Percentiles rank a stretch among this genome's conserved stretches.
These are phyloP conservation scores for Diplolepis rosae DNA, from an alignment of 2,888 invertebrate species.

Conservation along the genomic window DNA sequence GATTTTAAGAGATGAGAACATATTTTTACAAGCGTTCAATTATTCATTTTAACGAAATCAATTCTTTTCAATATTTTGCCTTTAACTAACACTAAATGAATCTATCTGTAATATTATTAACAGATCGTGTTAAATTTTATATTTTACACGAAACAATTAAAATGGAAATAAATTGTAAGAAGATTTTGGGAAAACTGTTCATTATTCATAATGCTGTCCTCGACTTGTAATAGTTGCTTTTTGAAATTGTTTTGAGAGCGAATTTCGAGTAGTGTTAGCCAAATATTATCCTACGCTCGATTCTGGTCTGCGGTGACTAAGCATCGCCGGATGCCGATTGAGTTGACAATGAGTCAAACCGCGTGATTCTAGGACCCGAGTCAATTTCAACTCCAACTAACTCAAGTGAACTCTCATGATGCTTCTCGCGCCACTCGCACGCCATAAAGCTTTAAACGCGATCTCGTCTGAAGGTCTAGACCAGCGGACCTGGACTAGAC, in stretches of 20 bases:
- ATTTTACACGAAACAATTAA: no score
- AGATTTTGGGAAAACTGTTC: not conserved
- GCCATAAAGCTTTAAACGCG: slow-evolving; percentile 61
- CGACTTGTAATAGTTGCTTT: not conserved
- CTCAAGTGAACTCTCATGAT: slow-evolving; percentile 48
- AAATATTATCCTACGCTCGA: not conserved
- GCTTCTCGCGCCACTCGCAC: slow-evolving; percentile 40
- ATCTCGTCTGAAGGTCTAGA: slow-evolving; percentile 68
- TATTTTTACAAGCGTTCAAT: no score
- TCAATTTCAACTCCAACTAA: slow-evolving; percentile 49
- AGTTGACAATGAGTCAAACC: slow-evolving; percentile 18
- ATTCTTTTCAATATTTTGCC: no score
- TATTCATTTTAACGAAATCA: no score
- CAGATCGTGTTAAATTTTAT: not conserved
- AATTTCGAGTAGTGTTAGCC: not conserved
- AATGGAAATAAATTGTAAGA: no score
- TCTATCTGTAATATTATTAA: no score
- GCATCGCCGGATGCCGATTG: slow-evolving; percentile 27
- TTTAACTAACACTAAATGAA: no score
- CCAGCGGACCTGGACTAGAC: slow-evolving; percentile 66
- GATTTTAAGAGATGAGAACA: no score
- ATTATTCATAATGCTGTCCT: not conserved
- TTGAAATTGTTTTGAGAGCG: not conserved
- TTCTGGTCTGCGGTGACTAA: slow-evolving; percentile 32
- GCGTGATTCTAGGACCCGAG: slow-evolving; percentile 41